Conservation (phyloP, 2,797 vertebrate species). For the Urophycis tenuis region DNA sequence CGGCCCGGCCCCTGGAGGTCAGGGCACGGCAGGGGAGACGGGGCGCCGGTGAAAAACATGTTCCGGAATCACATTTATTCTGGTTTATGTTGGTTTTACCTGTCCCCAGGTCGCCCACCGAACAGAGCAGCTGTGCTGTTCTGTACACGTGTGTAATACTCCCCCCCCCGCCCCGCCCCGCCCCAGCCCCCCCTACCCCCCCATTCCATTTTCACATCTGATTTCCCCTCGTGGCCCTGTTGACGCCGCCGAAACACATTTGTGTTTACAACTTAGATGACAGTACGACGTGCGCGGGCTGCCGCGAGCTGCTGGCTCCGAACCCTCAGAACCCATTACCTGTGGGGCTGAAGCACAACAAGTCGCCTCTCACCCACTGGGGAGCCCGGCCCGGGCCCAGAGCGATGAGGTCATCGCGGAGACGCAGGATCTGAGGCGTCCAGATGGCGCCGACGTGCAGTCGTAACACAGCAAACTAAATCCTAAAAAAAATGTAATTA, state of each 20-base stretch:
- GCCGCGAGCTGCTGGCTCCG: constrained; percentile 11
- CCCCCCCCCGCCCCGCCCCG: too few relatives aligned
- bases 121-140: constrained; percentile 44
- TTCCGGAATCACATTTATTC: not conserved
- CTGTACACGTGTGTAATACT: constrained; percentile 36
- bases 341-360: not conserved
- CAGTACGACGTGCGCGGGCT: constrained; percentile 37
- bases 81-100: constrained; percentile 24
- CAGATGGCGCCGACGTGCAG: not conserved
- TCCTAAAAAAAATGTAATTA: not conserved
- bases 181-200: too few relatives aligned
- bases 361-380: not conserved
- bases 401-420: not conserved
- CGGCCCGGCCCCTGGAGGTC: not conserved
- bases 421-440: not conserved
- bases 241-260: constrained; percentile 38
- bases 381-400: not conserved
- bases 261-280: constrained; percentile 56
- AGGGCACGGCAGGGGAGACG: too few relatives aligned
- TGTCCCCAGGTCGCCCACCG: constrained; percentile 37
- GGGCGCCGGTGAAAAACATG: too few relatives aligned
- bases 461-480: not conserved
- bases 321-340: constrained; percentile 20
- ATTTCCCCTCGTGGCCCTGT: constrained; percentile 63
- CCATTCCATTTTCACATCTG: constrained; percentile 64